A percentile compares a stretch with the other conserved stretches of the same genome.
These are phyloP conservation scores for Thelaira solivaga DNA, from an alignment of 2,888 invertebrate species.

Conservation along the genomic window DNA sequence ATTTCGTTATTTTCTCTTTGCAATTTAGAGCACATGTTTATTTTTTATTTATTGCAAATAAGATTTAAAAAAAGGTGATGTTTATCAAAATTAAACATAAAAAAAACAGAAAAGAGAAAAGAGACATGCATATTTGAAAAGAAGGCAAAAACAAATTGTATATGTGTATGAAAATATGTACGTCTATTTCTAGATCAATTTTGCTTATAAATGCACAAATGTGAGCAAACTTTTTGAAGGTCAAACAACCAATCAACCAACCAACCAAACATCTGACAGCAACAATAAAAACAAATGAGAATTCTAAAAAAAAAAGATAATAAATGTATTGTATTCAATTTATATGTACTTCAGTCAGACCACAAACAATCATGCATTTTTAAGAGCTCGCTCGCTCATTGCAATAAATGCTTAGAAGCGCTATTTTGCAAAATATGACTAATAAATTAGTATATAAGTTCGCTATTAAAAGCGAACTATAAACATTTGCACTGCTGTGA, in stretches of 20 bases:
- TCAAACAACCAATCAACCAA: constrained; percentile 13
- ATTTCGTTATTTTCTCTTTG: neutral
- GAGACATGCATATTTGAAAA: neutral
- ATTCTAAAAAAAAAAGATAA: too few relatives aligned
- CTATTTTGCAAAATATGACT: neutral
- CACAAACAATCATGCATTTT: too few relatives aligned
- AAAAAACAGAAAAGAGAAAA: constrained; percentile 6
- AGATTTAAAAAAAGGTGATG: neutral
- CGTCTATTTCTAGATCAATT: constrained; percentile 36
- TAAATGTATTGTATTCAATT: too few relatives aligned
- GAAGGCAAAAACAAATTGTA: neutral
- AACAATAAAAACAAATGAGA: neutral
- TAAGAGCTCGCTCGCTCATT: neutral
- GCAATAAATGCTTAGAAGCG: neutral
- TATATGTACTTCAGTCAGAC: too few relatives aligned
- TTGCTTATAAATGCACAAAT: constrained; percentile 9
- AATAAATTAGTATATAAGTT: neutral
- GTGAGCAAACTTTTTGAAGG: constrained; percentile 53
- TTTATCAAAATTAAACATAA: neutral
- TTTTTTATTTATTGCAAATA: constrained; percentile 1
- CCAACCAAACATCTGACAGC: too few relatives aligned
- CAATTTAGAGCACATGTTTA: neutral
- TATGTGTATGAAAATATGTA: neutral
- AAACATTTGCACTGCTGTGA: too few relatives aligned
- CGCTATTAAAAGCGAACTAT: too few relatives aligned